Base-by-base conservation (phyloP, 2,888 invertebrate genomes). In the Cryptops parisi region DNA sequence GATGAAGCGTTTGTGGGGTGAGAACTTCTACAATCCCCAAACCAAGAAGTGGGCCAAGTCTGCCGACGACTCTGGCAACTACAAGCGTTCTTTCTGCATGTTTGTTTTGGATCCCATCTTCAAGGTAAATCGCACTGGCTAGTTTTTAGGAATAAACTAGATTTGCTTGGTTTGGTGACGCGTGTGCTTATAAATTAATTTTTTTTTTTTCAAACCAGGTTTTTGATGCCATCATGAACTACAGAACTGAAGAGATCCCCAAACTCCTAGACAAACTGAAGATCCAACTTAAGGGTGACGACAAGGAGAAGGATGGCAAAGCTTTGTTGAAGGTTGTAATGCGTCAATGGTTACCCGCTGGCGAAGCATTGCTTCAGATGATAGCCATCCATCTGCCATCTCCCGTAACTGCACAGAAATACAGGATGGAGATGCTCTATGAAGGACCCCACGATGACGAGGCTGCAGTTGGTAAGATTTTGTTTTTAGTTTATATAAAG, bases 301-400 rank as follows among this genome's bases (percentile, higher is more conserved):
- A 99, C 67, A 81, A 85, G 67, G 96, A 97, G 59, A 86, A 91
- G 73, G 91, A 93, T 62, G 96, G 94, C 63, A 99, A 99, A 70
- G 84, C 82, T 57, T 76, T 98, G 59, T 78, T 98, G 64, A 98
- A 98, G 79, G 83, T 88, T 61, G 88, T 98, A 58, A 98, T 99
- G 97, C 83, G 97, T 64, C 88, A 88, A 58, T 99, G 98, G 98
- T 76, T 99, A 72, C 98, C 98, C 53, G 98, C 98, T 68, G 98
- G 98, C 63, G 97, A 99, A 72, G 93, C 98, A 65, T 76, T 99
- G 65, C 88, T 99, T 75, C 96, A 98, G 79, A 99, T 99, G 98
- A 99, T 99, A 74, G 91, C 94, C 74, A 94, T 99, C 70, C 98
- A 99, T 70, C 77, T 99, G 70, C 98, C 98, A 56, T 98, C 97